Base-by-base conservation (phyloP, 2,797 vertebrate genomes). In the Sebastolobus alascanus region DNA sequence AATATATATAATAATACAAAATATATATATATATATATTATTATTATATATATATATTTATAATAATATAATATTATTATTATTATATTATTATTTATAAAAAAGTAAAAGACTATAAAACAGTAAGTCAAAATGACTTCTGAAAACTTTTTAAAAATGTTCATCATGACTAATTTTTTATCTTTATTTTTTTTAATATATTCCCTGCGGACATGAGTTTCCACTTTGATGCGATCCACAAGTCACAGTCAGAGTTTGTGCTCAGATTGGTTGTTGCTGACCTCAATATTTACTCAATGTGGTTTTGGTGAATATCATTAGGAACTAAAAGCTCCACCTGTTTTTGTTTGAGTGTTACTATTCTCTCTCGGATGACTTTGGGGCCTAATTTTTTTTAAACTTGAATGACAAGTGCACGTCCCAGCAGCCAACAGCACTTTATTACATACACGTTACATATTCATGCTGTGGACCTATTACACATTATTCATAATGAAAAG, bases 401-500 rank as follows among this genome's bases (percentile, higher is more conserved):
- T 27, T 74, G 40, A 82, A 73, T n/a, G 68, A 78, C 52, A 77
- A 79, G 8, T 50, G 8, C 12, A 46, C 3, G 31, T 82, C 85
- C 68, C 77, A 75, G 35, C 64, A 75, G 75, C 64, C 38, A 33
- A 46, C 25, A 11, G 7, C n/a, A 14, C 29, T 59, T 69, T 73
- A 68, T 69, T 54, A 79, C 55, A 78, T 50, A 61, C 10, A 11
- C n/a, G 5, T 75, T 67, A 54, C 65, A 82, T 80, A 85, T 82
- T 73, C 76, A 80, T 66, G 63, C 65, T 52, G 38, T 61, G 63
- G 33, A 73, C 12, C 66, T 72, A 46, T 43, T 68, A 6, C 64
- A 68, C 73, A 79, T 77, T 77, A 83, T 79, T 83, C 73, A 77
- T 74, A 61, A 73, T 71, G 60, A 52, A 66, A 80, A 65, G 37